These are phyloP conservation scores for Steatocranus sp. DNA, from an alignment of 2,797 vertebrate species.

Conservation along the genomic window DNA sequence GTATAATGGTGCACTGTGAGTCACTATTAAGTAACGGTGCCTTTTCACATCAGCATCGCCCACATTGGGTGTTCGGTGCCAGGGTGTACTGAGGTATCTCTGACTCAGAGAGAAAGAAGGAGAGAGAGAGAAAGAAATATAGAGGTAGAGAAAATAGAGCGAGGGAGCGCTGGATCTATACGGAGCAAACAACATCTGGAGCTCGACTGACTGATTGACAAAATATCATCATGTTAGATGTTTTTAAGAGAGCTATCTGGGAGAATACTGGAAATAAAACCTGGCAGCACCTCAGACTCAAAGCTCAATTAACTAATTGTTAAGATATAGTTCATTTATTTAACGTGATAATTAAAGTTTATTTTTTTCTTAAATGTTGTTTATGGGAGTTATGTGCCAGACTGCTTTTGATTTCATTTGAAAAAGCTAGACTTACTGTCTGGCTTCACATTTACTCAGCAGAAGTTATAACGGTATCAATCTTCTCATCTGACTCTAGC, in stretches of 20 bases:
- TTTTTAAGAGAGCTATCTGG: background rate
- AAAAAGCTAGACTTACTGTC: background rate
- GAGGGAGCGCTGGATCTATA: background rate
- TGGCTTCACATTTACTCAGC: background rate
- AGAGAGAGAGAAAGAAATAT: background rate
- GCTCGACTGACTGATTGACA: background rate
- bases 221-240: background rate
- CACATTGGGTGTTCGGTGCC: slow-evolving; percentile 58
- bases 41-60: slow-evolving; percentile 67
- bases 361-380: fast-evolving
- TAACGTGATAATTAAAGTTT: background rate
- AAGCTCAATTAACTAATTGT: background rate
- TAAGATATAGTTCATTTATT: background rate
- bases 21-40: slow-evolving; percentile 71
- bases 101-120: slow-evolving; percentile 39
- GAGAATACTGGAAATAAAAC: background rate
- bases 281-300: background rate
- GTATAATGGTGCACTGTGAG: slow-evolving; percentile 64
- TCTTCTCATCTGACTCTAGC: background rate
- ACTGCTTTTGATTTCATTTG: background rate
- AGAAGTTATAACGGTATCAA: background rate
- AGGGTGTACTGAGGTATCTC: slow-evolving; percentile 63
- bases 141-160: background rate
- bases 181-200: slow-evolving; percentile 33
- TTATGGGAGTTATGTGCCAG: background rate